Conservation (phyloP, 2,888 invertebrate genomes). For the Harpalus rubripes region DNA sequence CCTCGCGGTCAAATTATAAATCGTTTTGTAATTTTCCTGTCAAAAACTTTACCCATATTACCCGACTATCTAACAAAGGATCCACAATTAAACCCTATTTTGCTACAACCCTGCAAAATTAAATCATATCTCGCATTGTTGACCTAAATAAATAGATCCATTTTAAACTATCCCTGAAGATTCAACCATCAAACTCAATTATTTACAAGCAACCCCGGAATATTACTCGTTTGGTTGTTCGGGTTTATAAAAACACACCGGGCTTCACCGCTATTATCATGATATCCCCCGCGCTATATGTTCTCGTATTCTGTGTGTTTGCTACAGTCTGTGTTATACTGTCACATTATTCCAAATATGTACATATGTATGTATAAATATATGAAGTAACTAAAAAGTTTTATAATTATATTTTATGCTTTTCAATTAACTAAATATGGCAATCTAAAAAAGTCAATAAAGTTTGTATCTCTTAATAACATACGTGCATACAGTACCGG, state of each 20-base stretch:
- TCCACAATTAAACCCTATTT: constrained; percentile 24
- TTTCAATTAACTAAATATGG: too few relatives aligned
- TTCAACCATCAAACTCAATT: constrained; percentile 7
- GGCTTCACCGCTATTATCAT: neutral
- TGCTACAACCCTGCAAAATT: constrained; percentile 9
- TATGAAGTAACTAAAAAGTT: too few relatives aligned
- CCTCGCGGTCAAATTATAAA: constrained; percentile 37
- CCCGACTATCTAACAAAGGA: constrained; percentile 10
- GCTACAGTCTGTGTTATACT: too few relatives aligned
- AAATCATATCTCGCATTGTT: constrained; percentile 25
- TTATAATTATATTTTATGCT: too few relatives aligned
- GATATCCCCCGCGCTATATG: too few relatives aligned
- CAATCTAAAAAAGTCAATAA: too few relatives aligned
- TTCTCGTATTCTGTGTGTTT: too few relatives aligned
- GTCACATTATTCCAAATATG: too few relatives aligned
- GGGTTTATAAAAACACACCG: neutral
- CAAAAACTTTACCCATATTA: constrained; percentile 35
- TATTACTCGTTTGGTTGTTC: too few relatives aligned
- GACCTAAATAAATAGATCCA: constrained; percentile 9
- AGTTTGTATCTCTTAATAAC: too few relatives aligned
- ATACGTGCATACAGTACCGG: too few relatives aligned
- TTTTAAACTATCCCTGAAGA: constrained; percentile 1
- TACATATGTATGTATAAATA: too few relatives aligned
- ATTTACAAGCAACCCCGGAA: neutral
- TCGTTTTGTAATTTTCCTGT: constrained; percentile 40